A percentile compares a stretch with the other conserved stretches of the same genome.
phyloP scores from a whole-genome alignment of 2,113 vertebrate species.

The Thunnus thynnus region DNA sequence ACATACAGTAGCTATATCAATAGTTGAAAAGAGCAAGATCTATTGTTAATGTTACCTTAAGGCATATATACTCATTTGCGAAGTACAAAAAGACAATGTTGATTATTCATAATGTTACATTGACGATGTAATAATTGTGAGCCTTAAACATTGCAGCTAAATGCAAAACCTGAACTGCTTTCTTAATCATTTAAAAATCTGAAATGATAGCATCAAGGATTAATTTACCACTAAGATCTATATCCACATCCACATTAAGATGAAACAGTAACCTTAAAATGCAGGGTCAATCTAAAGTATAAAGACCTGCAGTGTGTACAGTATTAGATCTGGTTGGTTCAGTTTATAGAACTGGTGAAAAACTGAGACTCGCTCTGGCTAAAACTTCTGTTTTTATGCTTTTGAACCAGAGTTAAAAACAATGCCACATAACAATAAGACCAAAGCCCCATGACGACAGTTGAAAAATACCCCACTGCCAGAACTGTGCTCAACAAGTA shows the following conservation, averaged over 20 bases:
- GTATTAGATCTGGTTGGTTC: too few relatives aligned
- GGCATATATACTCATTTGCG: too few relatives aligned
- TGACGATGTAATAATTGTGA: too few relatives aligned
- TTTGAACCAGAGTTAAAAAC: conserved; percentile 22
- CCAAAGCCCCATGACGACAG: conserved; percentile 28
- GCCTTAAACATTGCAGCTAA: not conserved
- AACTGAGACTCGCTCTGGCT: too few relatives aligned
- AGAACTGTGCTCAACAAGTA: conserved; percentile 29
- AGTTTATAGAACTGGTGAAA: too few relatives aligned
- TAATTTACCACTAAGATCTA: not conserved
- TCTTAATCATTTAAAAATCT: not conserved
- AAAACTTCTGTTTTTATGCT: too few relatives aligned
- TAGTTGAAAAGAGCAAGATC: too few relatives aligned
- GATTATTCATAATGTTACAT: not conserved
- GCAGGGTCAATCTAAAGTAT: not conserved
- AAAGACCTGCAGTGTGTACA: too few relatives aligned
- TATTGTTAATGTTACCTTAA: too few relatives aligned
- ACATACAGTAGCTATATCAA: too few relatives aligned
- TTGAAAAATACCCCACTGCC: conserved; percentile 24
- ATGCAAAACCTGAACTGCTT: not conserved
- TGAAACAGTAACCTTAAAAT: not conserved
- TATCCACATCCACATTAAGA: not conserved
- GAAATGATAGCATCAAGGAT: not conserved
- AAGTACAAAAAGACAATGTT: not conserved
- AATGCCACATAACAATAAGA: conserved; percentile 25